phyloP scores from a whole-genome alignment of 64 coral and sea anemone genomes.

The Actinia equina region DNA sequence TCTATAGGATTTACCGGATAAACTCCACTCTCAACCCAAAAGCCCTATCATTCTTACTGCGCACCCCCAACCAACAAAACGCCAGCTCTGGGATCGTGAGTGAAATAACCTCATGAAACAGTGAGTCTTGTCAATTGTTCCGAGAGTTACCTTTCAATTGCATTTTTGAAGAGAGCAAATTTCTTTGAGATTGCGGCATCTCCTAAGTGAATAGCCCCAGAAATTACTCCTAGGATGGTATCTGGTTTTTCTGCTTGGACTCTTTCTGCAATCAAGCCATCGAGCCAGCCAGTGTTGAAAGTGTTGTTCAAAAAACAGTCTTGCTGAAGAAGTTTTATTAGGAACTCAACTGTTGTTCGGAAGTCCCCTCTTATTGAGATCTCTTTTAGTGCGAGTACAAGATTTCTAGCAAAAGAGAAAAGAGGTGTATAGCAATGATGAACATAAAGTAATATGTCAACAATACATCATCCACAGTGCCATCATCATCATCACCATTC shows the following conservation, averaged over 20 bases:
- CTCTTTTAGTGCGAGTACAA: conserved; percentile 95
- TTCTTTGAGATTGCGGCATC: conserved; percentile 82
- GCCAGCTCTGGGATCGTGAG: no score
- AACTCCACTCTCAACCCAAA: no score
- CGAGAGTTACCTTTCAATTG: conserved; percentile 69
- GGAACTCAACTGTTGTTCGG: conserved; percentile 94
- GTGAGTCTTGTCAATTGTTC: no score
- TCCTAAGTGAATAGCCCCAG: conserved; percentile 87
- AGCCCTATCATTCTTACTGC: no score
- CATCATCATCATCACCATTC: no score
- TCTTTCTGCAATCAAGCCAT: conserved; percentile 77
- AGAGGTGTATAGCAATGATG: no score
- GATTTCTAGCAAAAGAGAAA: conserved; percentile 36
- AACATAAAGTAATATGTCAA: no score
- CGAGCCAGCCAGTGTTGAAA: conserved; percentile 93
- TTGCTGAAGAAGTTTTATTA: conserved; percentile 89
- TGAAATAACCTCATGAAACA: no score
- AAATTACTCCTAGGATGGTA: conserved; percentile 85
- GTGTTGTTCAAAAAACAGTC: conserved; percentile 80
- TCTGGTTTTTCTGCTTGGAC: conserved; percentile 95
- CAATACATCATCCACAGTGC: no score
- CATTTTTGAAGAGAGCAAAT: conserved; percentile 78
- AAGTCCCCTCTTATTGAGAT: conserved; percentile 99
- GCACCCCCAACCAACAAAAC: no score
- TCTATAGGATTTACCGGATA: no score